phyloP scores from a whole-genome alignment of 37 sponge, comb jelly and placozoan genomes.

The Haliclona indistincta region DNA sequence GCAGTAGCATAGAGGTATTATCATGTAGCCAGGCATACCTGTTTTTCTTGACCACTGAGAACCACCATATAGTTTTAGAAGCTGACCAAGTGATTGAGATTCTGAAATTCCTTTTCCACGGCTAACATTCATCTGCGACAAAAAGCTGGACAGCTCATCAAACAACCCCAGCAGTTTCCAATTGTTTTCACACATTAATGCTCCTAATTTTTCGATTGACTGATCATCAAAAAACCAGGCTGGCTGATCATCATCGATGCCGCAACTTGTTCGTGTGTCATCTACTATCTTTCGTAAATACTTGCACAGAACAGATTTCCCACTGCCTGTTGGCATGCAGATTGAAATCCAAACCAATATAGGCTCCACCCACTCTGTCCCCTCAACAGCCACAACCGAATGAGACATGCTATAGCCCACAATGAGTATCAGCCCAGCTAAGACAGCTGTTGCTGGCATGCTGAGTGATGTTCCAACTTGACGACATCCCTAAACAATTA shows the following conservation, averaged over 20 bases:
- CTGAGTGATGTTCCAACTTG: conserved; percentile 22
- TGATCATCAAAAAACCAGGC: conserved; percentile 12
- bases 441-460: conserved; percentile 29
- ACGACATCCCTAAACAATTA: conserved; percentile 15
- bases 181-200: conserved; percentile 1
- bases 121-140: conserved; percentile 1
- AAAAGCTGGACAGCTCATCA: conserved; percentile 16
- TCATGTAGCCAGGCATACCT: conserved; percentile 14
- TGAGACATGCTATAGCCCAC: conserved; percentile 3
- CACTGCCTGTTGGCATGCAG: conserved; percentile 16
- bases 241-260: neutral
- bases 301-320: conserved; percentile 10
- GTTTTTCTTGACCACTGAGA: conserved; percentile 31
- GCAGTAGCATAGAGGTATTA: neutral
- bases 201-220: conserved; percentile 11
- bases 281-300: neutral
- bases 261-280: neutral
- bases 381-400: neutral
- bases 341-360: conserved; percentile 10
- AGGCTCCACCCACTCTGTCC: conserved; percentile 4
- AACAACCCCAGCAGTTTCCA: conserved; percentile 10
- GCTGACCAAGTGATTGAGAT: conserved; percentile 34
- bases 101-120: conserved; percentile 12
- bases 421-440: conserved; percentile 3
- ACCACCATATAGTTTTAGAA: conserved; percentile 48